Evolutionary conservation across 2,113 vertebrate genomes (phyloP).

Genomic region (Mola mola): DNA sequence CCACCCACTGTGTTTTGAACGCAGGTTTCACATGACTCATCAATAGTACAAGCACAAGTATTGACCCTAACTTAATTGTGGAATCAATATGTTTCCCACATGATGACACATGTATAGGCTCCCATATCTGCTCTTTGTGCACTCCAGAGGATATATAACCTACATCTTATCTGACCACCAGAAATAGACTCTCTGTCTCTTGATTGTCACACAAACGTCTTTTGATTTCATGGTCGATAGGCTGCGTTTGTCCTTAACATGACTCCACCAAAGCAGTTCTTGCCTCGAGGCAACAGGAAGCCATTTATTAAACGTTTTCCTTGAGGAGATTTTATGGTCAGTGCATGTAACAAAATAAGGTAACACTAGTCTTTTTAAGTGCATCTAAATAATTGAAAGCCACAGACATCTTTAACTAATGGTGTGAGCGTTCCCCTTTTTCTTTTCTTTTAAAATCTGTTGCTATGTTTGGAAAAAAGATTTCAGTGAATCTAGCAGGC

Average conservation of each 20-base stretch:
- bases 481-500: no score
- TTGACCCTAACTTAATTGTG: slow-evolving; percentile 43
- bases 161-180: background rate
- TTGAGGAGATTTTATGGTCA: no score
- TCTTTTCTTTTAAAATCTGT: no score
- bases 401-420: no score
- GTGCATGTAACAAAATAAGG: no score
- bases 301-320: background rate
- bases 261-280: background rate
- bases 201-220: background rate
- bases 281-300: background rate
- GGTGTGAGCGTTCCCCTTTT: no score
- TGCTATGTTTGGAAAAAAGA: no score
- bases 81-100: slow-evolving; percentile 35
- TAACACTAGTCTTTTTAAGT: no score
- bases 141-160: background rate
- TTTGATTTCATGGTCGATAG: slow-evolving; percentile 29
- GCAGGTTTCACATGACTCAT: no score
- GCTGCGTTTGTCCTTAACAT: slow-evolving; percentile 4
- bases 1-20: no score
- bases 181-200: background rate
- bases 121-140: background rate
- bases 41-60: slow-evolving; percentile 28
- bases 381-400: no score
- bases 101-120: slow-evolving; percentile 37